A percentile compares a stretch with the other conserved stretches of the same genome.
phyloP scores from a whole-genome alignment of 2,113 vertebrate genomes.

The Mobula birostris region DNA sequence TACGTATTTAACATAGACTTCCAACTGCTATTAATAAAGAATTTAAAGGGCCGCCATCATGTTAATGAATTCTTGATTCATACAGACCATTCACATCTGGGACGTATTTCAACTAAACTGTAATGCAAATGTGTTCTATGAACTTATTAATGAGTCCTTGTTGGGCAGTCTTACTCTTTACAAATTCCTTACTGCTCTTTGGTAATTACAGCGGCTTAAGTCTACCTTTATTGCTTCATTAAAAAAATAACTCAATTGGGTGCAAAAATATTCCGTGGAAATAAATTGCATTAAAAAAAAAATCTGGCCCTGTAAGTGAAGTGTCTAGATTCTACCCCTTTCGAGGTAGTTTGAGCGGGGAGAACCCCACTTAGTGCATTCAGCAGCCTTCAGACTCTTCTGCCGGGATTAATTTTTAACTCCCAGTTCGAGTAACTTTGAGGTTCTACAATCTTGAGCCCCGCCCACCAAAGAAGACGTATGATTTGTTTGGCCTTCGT shows the following conservation, averaged over 20 bases:
- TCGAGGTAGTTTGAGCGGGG: no score
- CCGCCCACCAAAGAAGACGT: no score
- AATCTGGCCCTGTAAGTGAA: not conserved
- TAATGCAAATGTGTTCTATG: not conserved
- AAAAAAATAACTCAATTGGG: not conserved
- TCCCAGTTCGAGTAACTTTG: no score
- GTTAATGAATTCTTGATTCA: slow-evolving; percentile 6
- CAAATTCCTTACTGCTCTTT: not conserved
- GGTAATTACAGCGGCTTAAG: not conserved
- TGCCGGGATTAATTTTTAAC: no score
- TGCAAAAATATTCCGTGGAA: not conserved
- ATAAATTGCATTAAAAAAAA: not conserved
- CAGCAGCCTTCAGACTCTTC: no score
- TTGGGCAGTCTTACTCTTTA: not conserved
- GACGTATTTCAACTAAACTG: slow-evolving; percentile 10
- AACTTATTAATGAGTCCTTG: not conserved
- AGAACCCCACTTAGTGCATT: no score
- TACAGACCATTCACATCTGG: not conserved
- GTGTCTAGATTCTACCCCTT: not conserved
- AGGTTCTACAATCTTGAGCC: no score
- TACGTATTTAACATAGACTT: not conserved
- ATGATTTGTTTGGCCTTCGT: no score
- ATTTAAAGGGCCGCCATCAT: not conserved
- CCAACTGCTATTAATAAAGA: not conserved
- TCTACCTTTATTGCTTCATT: not conserved